Evolutionary conservation across 2,797 vertebrate species (phyloP).

Genomic region (Threskiornis aethiopicus): DNA sequence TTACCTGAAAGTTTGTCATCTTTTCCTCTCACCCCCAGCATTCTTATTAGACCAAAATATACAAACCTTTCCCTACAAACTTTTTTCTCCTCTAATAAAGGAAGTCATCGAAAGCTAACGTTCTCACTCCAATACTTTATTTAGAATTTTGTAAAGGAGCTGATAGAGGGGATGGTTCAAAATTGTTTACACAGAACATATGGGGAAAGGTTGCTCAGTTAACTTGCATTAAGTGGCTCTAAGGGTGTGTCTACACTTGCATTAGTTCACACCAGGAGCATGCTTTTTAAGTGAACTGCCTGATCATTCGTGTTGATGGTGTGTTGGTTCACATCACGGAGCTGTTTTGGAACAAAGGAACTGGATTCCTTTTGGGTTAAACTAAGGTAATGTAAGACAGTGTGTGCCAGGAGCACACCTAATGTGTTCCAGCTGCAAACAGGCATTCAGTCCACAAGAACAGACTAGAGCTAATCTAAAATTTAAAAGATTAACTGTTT

Average conservation of each 20-base stretch:
- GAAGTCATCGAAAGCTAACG: neutral
- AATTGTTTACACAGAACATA: neutral
- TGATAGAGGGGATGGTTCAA: neutral
- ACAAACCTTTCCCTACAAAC: neutral
- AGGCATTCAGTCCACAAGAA: neutral
- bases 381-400: neutral
- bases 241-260: neutral
- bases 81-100: neutral
- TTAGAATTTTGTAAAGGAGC: neutral
- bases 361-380: neutral
- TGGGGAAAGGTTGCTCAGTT: neutral
- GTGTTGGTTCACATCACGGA: neutral
- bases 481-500: neutral
- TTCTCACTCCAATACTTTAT: neutral
- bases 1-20: neutral
- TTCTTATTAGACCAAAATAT: neutral
- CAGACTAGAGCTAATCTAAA: neutral
- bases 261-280: neutral
- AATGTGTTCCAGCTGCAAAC: neutral
- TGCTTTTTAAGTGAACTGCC: neutral
- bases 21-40: neutral
- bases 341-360: neutral
- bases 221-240: neutral
- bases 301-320: neutral
- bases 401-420: neutral